Percentiles rank a stretch among this genome's conserved stretches.
Conservation (phyloP, 1,140 invertebrate species). For the Pogonomyrmex barbatus region DNA sequence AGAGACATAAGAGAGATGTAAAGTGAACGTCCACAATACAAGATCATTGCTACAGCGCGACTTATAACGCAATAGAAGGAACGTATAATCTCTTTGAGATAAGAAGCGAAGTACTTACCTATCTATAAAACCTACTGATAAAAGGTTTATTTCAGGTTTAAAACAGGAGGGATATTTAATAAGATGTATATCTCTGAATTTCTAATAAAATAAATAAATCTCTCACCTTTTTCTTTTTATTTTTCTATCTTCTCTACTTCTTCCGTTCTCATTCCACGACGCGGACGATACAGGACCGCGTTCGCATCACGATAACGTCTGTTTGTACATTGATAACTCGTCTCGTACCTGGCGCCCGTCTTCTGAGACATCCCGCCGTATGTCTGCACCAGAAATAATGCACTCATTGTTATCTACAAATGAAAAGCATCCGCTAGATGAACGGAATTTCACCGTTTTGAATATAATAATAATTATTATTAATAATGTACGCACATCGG, state of each 20-base stretch:
- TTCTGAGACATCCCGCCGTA: slow-evolving; percentile 63
- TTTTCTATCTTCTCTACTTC: neutral
- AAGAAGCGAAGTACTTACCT: neutral
- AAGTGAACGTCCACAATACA: neutral
- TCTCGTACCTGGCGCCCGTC: slow-evolving; percentile 75
- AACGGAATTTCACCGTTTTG: neutral
- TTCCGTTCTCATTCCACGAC: neutral
- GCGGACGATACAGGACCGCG: slow-evolving; percentile 61
- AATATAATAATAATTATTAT: neutral
- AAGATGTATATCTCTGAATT: slow-evolving; percentile 2
- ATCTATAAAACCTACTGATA: slow-evolving; percentile 4
- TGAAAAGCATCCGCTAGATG: slow-evolving; percentile 29
- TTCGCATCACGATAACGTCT: slow-evolving; percentile 71
- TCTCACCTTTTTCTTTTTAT: neutral
- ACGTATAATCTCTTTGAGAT: neutral
- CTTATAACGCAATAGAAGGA: neutral
- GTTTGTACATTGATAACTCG: slow-evolving; percentile 75
- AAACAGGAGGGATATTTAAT: neutral
- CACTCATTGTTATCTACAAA: slow-evolving; percentile 66
- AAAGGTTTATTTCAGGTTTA: slow-evolving; percentile 21
- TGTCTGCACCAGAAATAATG: slow-evolving; percentile 72
- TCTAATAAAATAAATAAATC: slow-evolving; percentile 40
- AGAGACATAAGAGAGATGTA: neutral
- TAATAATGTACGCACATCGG: neutral
- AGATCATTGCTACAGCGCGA: neutral